Percentiles rank a stretch among this genome's conserved stretches.
phyloP scores from a whole-genome alignment of 2,888 invertebrate genomes.

The Fabriciana adippe region DNA sequence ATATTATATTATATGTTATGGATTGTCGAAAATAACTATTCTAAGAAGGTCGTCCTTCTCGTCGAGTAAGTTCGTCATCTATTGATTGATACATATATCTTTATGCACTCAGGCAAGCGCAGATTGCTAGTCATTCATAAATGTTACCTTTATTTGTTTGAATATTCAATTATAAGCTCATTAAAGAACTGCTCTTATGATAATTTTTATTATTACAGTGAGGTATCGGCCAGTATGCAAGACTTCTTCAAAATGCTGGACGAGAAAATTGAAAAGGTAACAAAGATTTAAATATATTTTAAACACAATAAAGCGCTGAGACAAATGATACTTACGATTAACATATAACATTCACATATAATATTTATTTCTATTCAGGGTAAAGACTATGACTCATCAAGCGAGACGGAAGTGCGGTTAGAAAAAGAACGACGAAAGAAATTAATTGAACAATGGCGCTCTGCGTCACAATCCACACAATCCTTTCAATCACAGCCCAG shows the following conservation, averaged over 20 bases:
- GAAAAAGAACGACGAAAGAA: slow-evolving; percentile 86
- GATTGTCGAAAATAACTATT: no score
- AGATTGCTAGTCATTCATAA: no score
- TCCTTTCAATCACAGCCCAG: slow-evolving; percentile 64
- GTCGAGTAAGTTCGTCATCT: no score
- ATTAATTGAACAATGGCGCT: slow-evolving; percentile 89
- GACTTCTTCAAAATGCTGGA: slow-evolving; percentile 97
- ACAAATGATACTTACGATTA: no score
- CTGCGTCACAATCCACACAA: slow-evolving; percentile 83
- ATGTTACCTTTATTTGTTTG: no score
- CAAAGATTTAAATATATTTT: neutral
- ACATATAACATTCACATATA: neutral
- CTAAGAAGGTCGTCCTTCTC: no score
- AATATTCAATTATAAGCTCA: neutral
- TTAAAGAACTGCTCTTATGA: neutral
- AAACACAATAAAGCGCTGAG: neutral
- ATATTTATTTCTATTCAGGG: slow-evolving; percentile 79
- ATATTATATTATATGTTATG: no score
- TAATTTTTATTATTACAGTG: slow-evolving; percentile 82
- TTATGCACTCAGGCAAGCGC: no score
- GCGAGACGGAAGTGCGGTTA: slow-evolving; percentile 87
- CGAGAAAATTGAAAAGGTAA: slow-evolving; percentile 93
- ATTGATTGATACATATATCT: no score
- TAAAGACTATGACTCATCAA: slow-evolving; percentile 90
- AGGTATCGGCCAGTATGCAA: slow-evolving; percentile 93